Base-by-base conservation (phyloP, 1,140 invertebrate genomes). In the Calycopis cecrops region DNA sequence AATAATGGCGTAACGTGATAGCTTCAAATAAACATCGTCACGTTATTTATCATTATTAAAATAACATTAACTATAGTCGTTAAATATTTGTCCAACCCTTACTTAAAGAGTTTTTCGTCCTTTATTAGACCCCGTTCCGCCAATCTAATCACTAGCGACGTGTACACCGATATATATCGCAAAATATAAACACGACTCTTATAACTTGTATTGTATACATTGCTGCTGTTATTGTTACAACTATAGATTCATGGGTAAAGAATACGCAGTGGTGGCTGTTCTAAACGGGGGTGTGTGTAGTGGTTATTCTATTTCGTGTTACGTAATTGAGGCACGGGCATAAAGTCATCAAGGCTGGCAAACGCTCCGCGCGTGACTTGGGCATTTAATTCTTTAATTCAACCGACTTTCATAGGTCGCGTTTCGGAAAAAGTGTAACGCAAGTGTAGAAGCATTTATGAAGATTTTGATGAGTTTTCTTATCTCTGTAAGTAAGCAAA, bases 321-420 rank as follows among this genome's bases (percentile, higher is more conserved):
- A 52, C 28, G 58, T 63, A 68, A 63, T 68, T 60, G 59, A 60
- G 55, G 60, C 63, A 63, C 60, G 66, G 63, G 55, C 57, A 68
- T 68, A 58, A 68, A 68, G 66, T 68, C 66, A 69, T 69, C 67
- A 69, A 60, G 59, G 37, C 57, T 63, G 67, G 63, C 67, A 69
- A 69, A 66, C 63, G 63, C 58, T 59, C 47, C 37, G 55, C 38
- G 51, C 67, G 67, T 69, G 67, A 69, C 63, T 52, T 52, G 67
- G 48, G 52, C 28, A 14, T 52, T 52, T 60, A 65, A 69, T 69
- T 62, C 55, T 59, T 63, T 63, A 51, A 69, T 69, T 66, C 61
- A 66, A 34, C 42, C 58, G 21, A 37, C 40, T 51, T 60, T 53
- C 59, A 56, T 50, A 53, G 52, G 60, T 55, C 40, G 58, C 52